Base-by-base conservation (phyloP, 2,113 vertebrate species). In the Condylura cristata region DNA sequence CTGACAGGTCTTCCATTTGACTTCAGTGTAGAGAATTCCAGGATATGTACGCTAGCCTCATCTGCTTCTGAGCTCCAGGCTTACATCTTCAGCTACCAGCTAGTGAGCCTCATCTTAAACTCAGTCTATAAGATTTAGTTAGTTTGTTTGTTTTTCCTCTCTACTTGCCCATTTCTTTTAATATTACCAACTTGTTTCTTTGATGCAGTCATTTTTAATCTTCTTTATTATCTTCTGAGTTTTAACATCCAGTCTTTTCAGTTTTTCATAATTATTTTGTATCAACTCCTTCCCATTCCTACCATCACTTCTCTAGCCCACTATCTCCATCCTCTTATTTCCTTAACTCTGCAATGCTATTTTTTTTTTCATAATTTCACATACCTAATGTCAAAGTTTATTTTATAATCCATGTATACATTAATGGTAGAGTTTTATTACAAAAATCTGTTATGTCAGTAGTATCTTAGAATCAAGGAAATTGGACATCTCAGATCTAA, bases 311-410 rank as follows among this genome's bases (percentile, higher is more conserved):
- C 28, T 9, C 70, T 91, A 68, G 34, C 46, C 16, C 13, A 83
- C 11, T 18, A n/a, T 65, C 56, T 65, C 78, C 39, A 88, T 79
- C 34, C 26, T 91, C 44, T 89, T 80, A 86, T 28, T 46, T 82
- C 37, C 44, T 75, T 75, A 94, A 53, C 51, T 74, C 66, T 61
- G 58, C 53, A 14, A 44, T 81, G 51, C 44, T 30, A 56, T 18
- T 48, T 66, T 85, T 66, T 85, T 22, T 71, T 56, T 76, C 10
- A 39, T 26, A 28, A 65, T 71, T 60, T 90, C 81, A 75, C 56
- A 87, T 61, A 46, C 8, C 61, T 78, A 83, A 86, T 71, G n/a
- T 68, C 84, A 72, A 92, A 32, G 70, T 84, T 83, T 83, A 78
- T 58, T 86, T 90, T 87, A 74, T 70, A 75, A 82, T 86, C n/a